Base-by-base conservation (phyloP, 1,140 invertebrate genomes). In the Drosophila insularis region DNA sequence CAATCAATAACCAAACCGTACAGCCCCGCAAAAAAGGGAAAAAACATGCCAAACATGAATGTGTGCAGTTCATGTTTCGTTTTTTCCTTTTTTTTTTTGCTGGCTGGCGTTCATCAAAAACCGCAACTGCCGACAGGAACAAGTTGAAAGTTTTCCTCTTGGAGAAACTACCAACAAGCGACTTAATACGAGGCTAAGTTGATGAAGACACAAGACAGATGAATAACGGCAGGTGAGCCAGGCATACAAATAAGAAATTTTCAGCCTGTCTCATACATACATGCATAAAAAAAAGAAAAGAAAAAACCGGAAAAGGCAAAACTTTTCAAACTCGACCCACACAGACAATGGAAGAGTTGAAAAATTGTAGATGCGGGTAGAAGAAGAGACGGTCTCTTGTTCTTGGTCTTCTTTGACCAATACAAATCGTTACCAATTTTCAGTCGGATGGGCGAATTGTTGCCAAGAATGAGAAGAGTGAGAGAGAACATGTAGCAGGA, bases 381-480 rank as follows among this genome's bases (percentile, higher is more conserved):
- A 11, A 11, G 1, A 2, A 11, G 3, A 37, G 35, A 37, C 35
- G 11, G 35, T 37, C 11, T 46, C 54, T 56, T 39, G 39, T 63
- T 53, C 62, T 72, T 80, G 77, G 76, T 63, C 84, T 76, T 80
- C 71, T 79, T 87, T 87, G 74, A 76, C 79, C 82, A 80, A 82
- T 89, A 89, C 84, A 89, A 89, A 89, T 89, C 84, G 84, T 70
- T 89, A 84, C 84, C 84, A 89, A 89, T 89, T 89, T 89, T 89
- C 84, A 89, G 69, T 63, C 78, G 81, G 78, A 74, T 43, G 43
- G 55, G 37, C 54, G 61, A 43, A 39, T 37, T 37, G 50, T n/a
- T 64, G 63, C 53, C 13, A 14, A 54, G n/a, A 23, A 23, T 31
- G 39, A 19, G 50, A n/a, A 17, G 60, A 19, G 7, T 23, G 17